Percentiles rank a stretch among this genome's conserved stretches.
phyloP scores from a whole-genome alignment of 2,888 invertebrate genomes.

The Cantharis rufa region DNA sequence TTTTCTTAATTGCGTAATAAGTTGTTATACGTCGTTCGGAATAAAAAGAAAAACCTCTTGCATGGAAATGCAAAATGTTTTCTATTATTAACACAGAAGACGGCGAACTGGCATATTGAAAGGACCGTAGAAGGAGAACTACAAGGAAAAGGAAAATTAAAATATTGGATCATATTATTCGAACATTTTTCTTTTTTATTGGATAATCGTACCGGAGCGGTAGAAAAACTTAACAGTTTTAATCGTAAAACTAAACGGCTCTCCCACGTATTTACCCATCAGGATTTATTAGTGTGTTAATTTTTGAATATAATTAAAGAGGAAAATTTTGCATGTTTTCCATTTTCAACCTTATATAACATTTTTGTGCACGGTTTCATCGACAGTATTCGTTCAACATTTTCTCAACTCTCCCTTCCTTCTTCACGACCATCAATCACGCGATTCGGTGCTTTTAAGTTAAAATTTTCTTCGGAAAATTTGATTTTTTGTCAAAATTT shows the following conservation, averaged over 20 bases:
- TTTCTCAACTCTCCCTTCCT: not conserved
- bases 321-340: not conserved
- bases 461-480: not conserved
- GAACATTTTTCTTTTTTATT: not conserved
- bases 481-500: not conserved
- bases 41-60: not conserved
- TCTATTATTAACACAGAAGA: not conserved
- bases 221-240: not conserved
- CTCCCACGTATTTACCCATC: not conserved
- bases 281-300: not conserved
- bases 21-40: not conserved
- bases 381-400: not conserved
- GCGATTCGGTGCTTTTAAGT: not conserved
- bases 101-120: not conserved
- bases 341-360: not conserved
- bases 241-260: not conserved
- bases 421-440: not conserved
- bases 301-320: not conserved
- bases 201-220: not conserved
- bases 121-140: not conserved
- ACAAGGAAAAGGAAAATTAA: not conserved
- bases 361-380: not conserved
- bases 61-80: not conserved
- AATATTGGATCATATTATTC: not conserved
- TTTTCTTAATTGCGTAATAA: not conserved